Conservation (phyloP, 2,888 invertebrate species). For the Dolichomitus sp. region DNA sequence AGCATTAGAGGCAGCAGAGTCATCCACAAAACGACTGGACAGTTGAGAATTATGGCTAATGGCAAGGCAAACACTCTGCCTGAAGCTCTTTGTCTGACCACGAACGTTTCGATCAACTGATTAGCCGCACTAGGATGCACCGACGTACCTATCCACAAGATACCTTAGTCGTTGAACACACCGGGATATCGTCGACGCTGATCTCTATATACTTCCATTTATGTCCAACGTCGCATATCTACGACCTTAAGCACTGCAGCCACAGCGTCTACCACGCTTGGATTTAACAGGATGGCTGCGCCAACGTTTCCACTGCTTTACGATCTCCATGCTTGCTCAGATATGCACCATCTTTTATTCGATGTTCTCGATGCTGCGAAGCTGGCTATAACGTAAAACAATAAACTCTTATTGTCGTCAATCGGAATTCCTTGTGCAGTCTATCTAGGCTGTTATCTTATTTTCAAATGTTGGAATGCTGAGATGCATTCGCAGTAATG, state of each 20-base stretch:
- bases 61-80: constrained; percentile 37
- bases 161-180: constrained; percentile 25
- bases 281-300: constrained; percentile 29
- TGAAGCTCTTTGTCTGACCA: constrained; percentile 44
- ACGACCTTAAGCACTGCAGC: constrained; percentile 37
- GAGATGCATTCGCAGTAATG: constrained; percentile 1
- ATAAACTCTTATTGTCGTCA: constrained; percentile 58
- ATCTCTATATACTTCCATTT: constrained; percentile 38
- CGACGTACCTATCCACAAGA: constrained; percentile 12
- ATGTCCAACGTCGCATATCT: constrained; percentile 34
- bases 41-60: constrained; percentile 17
- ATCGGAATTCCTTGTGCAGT: constrained; percentile 16
- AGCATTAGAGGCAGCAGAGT: not conserved
- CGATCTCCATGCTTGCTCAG: constrained; percentile 15
- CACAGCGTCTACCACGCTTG: not conserved
- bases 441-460: constrained; percentile 1
- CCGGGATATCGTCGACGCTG: constrained; percentile 39
- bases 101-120: constrained; percentile 59
- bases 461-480: not conserved
- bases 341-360: constrained; percentile 42
- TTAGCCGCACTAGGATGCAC: constrained; percentile 39
- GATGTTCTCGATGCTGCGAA: not conserved
- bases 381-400: constrained; percentile 39
- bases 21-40: not conserved
- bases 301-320: constrained; percentile 51